Conservation (phyloP, 2,113 vertebrate genomes). For the Junco hyemalis region DNA sequence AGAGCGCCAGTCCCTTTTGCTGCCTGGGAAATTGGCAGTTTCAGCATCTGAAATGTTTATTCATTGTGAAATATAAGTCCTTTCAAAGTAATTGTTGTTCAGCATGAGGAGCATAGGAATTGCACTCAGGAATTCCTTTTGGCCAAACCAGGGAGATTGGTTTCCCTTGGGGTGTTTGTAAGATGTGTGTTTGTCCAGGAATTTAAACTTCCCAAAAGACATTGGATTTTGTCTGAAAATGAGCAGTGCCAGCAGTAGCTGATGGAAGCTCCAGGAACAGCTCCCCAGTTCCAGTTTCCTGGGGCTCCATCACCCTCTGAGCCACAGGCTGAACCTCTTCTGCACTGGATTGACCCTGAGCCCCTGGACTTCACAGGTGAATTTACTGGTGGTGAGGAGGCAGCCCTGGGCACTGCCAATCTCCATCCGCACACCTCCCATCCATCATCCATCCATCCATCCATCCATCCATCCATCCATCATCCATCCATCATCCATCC, state of each 20-base stretch:
- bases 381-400: neutral
- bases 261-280: neutral
- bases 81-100: neutral
- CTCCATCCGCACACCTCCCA: neutral
- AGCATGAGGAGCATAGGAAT: neutral
- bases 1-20: neutral
- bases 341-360: neutral
- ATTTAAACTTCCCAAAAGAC: neutral
- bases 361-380: neutral
- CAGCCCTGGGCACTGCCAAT: neutral
- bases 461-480: too few relatives aligned
- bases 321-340: neutral
- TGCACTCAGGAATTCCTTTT: neutral
- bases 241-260: rapidly evolving
- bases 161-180: neutral
- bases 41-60: neutral
- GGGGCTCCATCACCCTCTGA: neutral
- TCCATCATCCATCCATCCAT: too few relatives aligned
- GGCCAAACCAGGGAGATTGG: neutral
- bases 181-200: neutral
- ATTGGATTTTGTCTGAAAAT: neutral
- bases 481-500: too few relatives aligned
- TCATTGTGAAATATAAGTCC: neutral
- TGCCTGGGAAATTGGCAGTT: neutral
- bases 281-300: neutral